phyloP scores from a whole-genome alignment of 2,113 vertebrate species.

The Fukomys damarensis region DNA sequence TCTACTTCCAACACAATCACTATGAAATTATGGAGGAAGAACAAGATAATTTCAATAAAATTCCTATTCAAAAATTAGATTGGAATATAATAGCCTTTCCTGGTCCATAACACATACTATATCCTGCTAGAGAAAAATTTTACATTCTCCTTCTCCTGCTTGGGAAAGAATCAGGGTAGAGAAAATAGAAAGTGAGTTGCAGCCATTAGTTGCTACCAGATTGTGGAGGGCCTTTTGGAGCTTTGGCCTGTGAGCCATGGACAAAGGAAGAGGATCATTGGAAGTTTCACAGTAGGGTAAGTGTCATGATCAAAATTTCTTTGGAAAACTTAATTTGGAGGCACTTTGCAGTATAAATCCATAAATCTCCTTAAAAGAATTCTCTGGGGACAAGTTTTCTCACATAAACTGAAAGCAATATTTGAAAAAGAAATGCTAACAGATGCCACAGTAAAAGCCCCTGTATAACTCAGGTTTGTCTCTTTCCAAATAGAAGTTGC shows the following conservation, averaged over 20 bases:
- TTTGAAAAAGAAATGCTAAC: slow-evolving; percentile 61
- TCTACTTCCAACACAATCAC: slow-evolving; percentile 4
- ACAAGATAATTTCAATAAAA: slow-evolving; percentile 30
- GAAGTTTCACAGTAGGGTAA: background rate
- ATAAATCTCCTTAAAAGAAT: slow-evolving; percentile 63
- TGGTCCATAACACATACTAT: background rate
- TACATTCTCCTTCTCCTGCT: background rate
- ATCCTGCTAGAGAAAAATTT: background rate
- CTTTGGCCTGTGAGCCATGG: background rate
- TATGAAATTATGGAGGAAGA: background rate
- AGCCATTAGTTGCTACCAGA: background rate
- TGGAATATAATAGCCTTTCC: background rate
- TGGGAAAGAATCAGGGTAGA: slow-evolving; percentile 15
- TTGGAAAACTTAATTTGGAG: slow-evolving; percentile 65
- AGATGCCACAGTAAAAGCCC: slow-evolving; percentile 48
- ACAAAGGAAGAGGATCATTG: slow-evolving; percentile 43
- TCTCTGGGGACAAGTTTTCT: slow-evolving; percentile 27
- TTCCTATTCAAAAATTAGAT: background rate
- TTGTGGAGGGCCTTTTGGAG: slow-evolving; percentile 17
- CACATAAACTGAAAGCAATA: slow-evolving; percentile 59
- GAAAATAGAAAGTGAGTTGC: background rate
- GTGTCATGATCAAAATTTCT: slow-evolving; percentile 28
- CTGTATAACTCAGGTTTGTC: slow-evolving; percentile 25
- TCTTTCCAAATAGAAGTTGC: slow-evolving; percentile 56
- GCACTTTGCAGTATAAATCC: background rate